A percentile compares a stretch with the other conserved stretches of the same genome.
Evolutionary conservation across 2,888 invertebrate genomes (phyloP).

Genomic region (Drosophila neonasuta): DNA sequence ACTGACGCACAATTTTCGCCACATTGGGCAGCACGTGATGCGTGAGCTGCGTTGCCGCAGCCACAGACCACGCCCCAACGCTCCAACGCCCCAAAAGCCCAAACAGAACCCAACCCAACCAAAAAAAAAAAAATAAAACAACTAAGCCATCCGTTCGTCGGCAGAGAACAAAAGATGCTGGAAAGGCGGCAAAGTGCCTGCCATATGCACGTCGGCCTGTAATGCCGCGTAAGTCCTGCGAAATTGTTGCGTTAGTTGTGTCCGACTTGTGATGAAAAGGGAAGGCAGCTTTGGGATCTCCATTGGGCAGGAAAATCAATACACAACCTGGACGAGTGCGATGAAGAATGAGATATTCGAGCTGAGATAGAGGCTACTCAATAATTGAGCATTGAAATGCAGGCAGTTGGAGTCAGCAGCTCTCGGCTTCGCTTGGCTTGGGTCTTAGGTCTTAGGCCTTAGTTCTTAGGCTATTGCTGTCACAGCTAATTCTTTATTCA

Average conservation of each 20-base stretch:
- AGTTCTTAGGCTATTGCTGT: constrained; percentile 42
- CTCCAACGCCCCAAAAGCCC: neutral
- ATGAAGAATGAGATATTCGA: constrained; percentile 33
- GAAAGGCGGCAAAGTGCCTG: constrained; percentile 28
- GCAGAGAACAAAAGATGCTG: constrained; percentile 18
- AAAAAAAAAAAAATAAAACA: neutral
- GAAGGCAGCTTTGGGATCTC: constrained; percentile 8
- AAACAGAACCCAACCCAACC: neutral
- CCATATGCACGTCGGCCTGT: constrained; percentile 46
- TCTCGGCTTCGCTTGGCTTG: neutral
- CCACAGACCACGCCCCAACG: constrained; percentile 21
- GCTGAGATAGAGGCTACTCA: constrained; percentile 44
- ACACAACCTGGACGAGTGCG: constrained; percentile 18
- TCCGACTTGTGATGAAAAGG: constrained; percentile 10
- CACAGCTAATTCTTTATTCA: constrained; percentile 71
- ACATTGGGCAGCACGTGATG: constrained; percentile 72
- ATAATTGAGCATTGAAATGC: constrained; percentile 56
- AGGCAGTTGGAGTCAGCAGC: neutral
- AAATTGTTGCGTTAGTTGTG: constrained; percentile 42
- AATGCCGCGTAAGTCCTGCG: constrained; percentile 44
- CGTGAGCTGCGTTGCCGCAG: constrained; percentile 40
- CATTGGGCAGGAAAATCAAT: constrained; percentile 51
- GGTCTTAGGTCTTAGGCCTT: constrained; percentile 3
- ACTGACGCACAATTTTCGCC: constrained; percentile 56
- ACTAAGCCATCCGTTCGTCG: constrained; percentile 4